Conservation (phyloP, 1,140 invertebrate species). For the Lepidotrigona ventralis region DNA sequence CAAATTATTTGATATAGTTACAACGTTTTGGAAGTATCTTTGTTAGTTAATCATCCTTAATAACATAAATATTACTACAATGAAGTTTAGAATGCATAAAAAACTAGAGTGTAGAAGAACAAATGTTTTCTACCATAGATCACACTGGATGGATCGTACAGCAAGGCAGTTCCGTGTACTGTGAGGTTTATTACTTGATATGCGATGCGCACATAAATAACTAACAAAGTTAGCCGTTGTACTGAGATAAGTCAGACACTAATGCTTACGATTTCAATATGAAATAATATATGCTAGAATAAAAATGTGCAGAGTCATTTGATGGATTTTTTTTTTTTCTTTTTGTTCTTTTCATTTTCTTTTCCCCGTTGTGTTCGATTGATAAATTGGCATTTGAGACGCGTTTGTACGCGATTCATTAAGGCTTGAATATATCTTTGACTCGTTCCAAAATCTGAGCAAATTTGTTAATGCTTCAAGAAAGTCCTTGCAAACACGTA, state of each 20-base stretch:
- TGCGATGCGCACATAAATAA: conserved; percentile 54
- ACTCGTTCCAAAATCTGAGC: conserved; percentile 63
- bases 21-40: conserved; percentile 41
- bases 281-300: conserved; percentile 58
- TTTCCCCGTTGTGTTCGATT: conserved; percentile 41
- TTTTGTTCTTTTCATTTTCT: neutral
- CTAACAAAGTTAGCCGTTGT: conserved; percentile 41
- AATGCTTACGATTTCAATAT: conserved; percentile 60
- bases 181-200: conserved; percentile 49
- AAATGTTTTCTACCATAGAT: conserved; percentile 34
- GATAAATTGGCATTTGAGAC: conserved; percentile 52
- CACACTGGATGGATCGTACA: conserved; percentile 46
- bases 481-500: conserved; percentile 36
- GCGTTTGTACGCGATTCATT: conserved; percentile 38
- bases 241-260: conserved; percentile 50
- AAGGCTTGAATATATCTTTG: conserved; percentile 50
- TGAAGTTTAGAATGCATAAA: conserved; percentile 40
- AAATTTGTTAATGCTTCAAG: conserved; percentile 59
- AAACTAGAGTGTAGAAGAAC: conserved; percentile 38
- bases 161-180: conserved; percentile 48
- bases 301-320: conserved; percentile 57
- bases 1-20: conserved; percentile 54
- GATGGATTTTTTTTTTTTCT: conserved; percentile 13
- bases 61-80: conserved; percentile 39
- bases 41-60: conserved; percentile 34